Base-by-base conservation (phyloP, 2,113 vertebrate species). In the Lophura nycthemera region DNA sequence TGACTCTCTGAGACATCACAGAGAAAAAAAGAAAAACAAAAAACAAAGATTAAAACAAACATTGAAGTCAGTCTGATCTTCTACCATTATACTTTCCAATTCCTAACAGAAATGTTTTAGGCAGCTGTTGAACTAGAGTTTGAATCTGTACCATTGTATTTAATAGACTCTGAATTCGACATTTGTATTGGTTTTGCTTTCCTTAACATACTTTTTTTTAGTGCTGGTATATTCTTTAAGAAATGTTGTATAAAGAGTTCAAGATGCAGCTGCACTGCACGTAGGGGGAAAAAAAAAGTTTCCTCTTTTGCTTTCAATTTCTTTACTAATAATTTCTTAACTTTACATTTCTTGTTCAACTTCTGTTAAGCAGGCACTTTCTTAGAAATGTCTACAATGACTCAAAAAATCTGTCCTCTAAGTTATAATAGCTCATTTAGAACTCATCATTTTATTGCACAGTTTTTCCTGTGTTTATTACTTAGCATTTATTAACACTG, bases 341-440 rank as follows among this genome's bases (percentile, higher is more conserved):
- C 1, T 40, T 83, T 43, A 2, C 30, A 40, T 83, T 94, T 92
- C 30, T 6, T 30, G 64, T 78, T 54, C 57, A 3, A 67, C 75
- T 73, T 90, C 32, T 36, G 18, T 76, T 89, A 91, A 80, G 43
- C 10, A 83, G 40, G 4, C 40, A 80, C 76, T 92, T 91, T 54
- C 59, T 87, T 83, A 76, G 59, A 87, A 93, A 85, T 54, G 79
- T 11, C 25, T 88, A 66, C 15, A 91, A 42, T 52, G 12, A 66
- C 24, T 73, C 7, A 0, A 83, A 75, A 92, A 91, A 66, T 83
- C n/a, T 90, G 29, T 79, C 63, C 17, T 87, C 20, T 65, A 57
- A 80, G 40, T 63, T 21, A 78, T 50, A 90, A 90, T 47, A 69
- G 40, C 43, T 79, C 24, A 43, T 82, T 87, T 89, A 65, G 40